phyloP scores from a whole-genome alignment of 2,797 vertebrate species.

The Falco berigora region DNA sequence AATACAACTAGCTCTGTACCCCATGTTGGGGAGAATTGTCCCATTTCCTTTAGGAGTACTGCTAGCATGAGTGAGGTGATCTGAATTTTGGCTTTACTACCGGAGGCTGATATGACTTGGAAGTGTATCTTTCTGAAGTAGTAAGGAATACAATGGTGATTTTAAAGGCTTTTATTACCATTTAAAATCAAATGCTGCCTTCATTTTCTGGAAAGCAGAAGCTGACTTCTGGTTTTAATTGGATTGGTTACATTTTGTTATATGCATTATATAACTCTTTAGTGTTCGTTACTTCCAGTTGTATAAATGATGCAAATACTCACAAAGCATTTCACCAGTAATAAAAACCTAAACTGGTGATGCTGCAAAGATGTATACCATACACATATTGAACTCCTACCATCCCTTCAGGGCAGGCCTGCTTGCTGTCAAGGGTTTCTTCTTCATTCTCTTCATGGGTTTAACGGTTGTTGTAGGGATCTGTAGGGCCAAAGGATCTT shows the following conservation, averaged over 20 bases:
- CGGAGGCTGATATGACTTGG: neutral
- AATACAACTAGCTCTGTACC: neutral
- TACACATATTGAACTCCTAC: rapidly evolving
- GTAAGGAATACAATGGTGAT: neutral
- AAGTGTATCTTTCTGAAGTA: neutral
- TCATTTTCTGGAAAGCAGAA: neutral
- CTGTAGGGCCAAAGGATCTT: neutral
- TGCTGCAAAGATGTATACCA: neutral
- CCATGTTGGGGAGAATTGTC: neutral
- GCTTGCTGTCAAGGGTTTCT: neutral
- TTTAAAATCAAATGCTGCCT: neutral
- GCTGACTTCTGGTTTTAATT: neutral
- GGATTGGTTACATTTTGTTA: neutral
- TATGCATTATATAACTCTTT: neutral
- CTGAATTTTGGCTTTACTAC: neutral
- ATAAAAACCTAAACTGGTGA: neutral
- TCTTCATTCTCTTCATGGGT: neutral
- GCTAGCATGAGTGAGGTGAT: neutral
- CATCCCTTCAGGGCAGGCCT: rapidly evolving
- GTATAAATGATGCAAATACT: neutral
- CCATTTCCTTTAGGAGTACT: neutral
- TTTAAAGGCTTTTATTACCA: neutral
- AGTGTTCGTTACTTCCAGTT: neutral
- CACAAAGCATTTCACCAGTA: neutral
- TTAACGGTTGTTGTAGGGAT: rapidly evolving